Percentiles rank a stretch among this genome's conserved stretches.
Conservation (phyloP, 2,888 invertebrate genomes). For the Nasonia oneida region DNA sequence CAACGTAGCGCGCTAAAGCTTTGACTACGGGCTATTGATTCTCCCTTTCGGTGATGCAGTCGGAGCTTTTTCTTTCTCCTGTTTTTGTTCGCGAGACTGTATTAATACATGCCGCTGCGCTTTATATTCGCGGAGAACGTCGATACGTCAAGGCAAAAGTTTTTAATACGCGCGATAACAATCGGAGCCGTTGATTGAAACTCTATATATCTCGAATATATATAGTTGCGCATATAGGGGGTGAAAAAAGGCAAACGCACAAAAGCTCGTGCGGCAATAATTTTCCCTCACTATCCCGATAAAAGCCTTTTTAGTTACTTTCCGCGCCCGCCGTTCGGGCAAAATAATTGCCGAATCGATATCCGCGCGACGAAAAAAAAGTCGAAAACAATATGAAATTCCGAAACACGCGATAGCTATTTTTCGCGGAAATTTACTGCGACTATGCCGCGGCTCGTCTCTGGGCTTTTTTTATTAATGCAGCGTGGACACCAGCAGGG, state of each 20-base stretch:
- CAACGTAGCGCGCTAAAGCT: neutral
- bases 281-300: neutral
- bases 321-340: neutral
- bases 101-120: too few relatives aligned
- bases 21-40: neutral
- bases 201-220: neutral
- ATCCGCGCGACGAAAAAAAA: neutral
- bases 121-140: too few relatives aligned
- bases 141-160: neutral
- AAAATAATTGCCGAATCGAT: conserved; percentile 4
- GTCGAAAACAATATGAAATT: conserved; percentile 27
- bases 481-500: neutral
- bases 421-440: conserved; percentile 37
- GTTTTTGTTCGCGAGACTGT: too few relatives aligned
- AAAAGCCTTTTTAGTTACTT: neutral
- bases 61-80: too few relatives aligned
- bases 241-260: neutral
- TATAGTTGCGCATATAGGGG: too few relatives aligned
- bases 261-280: neutral
- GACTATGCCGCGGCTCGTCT: neutral
- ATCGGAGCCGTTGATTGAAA: neutral
- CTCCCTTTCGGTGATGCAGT: neutral
- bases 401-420: neutral
- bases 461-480: conserved; percentile 44
- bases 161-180: neutral